Conservation (phyloP, 2,113 vertebrate genomes). For the Muscicapa adusta region DNA sequence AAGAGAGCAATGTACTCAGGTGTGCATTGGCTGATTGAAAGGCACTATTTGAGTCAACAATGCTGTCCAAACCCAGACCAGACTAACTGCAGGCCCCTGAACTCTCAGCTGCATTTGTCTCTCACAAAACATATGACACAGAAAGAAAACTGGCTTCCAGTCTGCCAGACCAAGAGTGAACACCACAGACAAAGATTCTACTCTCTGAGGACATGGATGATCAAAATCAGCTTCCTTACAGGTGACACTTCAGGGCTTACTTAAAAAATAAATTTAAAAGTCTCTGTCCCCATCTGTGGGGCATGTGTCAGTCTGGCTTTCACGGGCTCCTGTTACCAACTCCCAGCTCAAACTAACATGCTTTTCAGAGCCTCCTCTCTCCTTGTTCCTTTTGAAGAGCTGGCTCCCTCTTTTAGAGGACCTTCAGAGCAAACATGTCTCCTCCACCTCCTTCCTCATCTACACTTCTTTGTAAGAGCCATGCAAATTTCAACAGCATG, state of each 20-base stretch:
- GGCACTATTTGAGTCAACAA: conserved; percentile 34
- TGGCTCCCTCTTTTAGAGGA: background rate
- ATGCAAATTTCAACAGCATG: background rate
- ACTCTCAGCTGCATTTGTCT: background rate
- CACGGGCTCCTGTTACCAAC: background rate
- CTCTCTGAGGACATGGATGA: background rate
- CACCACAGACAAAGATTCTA: background rate
- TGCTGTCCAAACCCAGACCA: background rate
- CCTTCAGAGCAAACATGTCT: background rate
- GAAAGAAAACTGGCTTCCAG: background rate
- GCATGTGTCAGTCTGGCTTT: background rate
- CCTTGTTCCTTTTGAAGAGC: background rate
- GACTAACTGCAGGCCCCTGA: background rate
- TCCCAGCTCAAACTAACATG: background rate
- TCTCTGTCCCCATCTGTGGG: background rate
- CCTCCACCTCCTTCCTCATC: background rate
- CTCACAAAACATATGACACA: background rate
- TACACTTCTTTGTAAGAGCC: background rate
- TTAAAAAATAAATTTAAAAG: background rate
- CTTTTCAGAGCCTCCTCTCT: background rate
- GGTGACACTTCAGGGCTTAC: background rate
- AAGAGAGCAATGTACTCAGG: background rate
- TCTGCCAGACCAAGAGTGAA: background rate
- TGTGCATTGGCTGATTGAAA: background rate
- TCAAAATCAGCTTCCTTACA: background rate